Evolutionary conservation across 2,888 invertebrate species (phyloP), one percentile per base, ranked within the genome.

Genomic region (Chirona hameri): DNA sequence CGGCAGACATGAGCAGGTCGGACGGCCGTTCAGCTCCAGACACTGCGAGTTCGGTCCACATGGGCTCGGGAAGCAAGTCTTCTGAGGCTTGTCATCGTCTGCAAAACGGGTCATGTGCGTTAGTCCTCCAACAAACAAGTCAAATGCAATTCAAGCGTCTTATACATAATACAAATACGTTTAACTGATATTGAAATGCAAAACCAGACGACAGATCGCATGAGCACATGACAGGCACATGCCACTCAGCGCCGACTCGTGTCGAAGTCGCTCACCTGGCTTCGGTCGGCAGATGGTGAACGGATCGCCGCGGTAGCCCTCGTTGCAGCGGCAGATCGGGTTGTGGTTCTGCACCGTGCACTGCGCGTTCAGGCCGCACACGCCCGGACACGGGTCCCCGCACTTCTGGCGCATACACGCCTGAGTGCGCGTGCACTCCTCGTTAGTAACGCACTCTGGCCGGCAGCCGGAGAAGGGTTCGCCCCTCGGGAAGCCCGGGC

Each of bases 31-130:
- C 39, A 94, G 91, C 81, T 92, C 91, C 89, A 95, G 91, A 87
- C 96, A 96, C 82, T 92, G 91, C 1, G 96, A 96, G 87, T 95
- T 94, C 52, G 91, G 90, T 31, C 96, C 96, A 87, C 96, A 97
- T 72, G 92, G 81, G 87, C 93, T 89, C 81, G 82, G 76, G 21
- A 18, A 76, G 76, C 76, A 76, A 7, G 39, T 39, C 76, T 39
- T 31, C 76, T 24, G 15, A 15, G 76, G 76, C 21, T 2, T 21
- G 5, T 76, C 76, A 21, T 76, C 76, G 5, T n/a, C 65, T 24
- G 18, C 15, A 57, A 57, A 57, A 57, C 15, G 52, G 52, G 10
- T 14, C 52, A 52, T 14, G 52, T 14, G 14, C 52, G 14, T 52
- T 52, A 52, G 52, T 14, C 52, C 52, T 10, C 14, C 52, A 52